These are phyloP conservation scores for Anguilla megastoma DNA, from an alignment of 2,797 vertebrate genomes.

Conservation along the genomic window DNA sequence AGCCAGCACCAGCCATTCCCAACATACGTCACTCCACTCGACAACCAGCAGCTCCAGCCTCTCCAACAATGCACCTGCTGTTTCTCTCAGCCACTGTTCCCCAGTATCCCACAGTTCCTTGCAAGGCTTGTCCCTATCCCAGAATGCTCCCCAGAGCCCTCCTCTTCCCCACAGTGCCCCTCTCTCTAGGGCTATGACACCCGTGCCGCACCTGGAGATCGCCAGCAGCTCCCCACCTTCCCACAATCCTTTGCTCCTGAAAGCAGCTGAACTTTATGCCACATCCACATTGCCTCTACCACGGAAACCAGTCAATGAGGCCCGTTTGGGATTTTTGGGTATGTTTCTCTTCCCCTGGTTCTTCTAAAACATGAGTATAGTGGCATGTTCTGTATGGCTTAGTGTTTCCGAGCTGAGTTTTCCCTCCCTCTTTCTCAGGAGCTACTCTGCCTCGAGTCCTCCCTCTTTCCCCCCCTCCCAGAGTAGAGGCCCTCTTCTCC, in stretches of 20 bases:
- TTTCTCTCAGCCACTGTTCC: conserved; percentile 62
- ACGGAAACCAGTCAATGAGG: conserved; percentile 72
- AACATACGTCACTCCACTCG: conserved; percentile 58
- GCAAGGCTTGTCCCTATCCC: conserved; percentile 67
- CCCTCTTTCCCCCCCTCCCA: conserved; percentile 64
- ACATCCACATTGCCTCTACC: conserved; percentile 81
- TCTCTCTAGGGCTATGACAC: conserved; percentile 75
- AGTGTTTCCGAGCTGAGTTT: not conserved
- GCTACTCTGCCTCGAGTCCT: conserved; percentile 76
- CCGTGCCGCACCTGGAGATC: conserved; percentile 68
- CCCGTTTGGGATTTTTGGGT: conserved; percentile 74
- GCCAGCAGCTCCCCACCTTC: conserved; percentile 52
- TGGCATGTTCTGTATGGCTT: not conserved
- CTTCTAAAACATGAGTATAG: not conserved
- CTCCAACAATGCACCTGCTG: conserved; percentile 61
- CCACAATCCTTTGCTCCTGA: conserved; percentile 66
- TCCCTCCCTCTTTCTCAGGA: conserved; percentile 51
- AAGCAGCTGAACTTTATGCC: conserved; percentile 66
- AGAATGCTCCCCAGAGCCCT: conserved; percentile 73
- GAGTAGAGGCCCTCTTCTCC: conserved; percentile 76
- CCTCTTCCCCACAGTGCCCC: conserved; percentile 76
- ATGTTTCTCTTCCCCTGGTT: conserved; percentile 11
- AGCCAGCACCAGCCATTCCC: conserved; percentile 46
- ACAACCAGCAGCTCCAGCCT: conserved; percentile 64
- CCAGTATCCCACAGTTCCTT: conserved; percentile 54